Percentiles rank a stretch among this genome's conserved stretches.
Evolutionary conservation across 2,797 vertebrate species (phyloP).

Genomic region (Glyptemys insculpta): DNA sequence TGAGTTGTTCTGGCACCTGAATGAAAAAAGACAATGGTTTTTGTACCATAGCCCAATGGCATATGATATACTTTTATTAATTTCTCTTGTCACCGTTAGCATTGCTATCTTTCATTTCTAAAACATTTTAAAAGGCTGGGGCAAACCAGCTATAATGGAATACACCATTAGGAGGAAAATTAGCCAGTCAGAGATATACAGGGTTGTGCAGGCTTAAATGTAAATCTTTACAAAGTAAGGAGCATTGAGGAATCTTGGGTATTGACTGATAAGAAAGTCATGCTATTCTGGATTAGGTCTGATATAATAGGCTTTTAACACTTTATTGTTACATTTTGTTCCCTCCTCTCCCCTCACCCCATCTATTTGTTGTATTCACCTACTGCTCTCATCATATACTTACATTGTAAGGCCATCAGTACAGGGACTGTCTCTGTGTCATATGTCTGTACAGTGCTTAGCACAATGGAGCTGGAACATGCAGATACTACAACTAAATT

Average conservation of each 20-base stretch:
- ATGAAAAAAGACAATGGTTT: not conserved
- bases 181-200: not conserved
- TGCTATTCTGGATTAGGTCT: not conserved
- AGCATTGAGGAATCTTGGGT: not conserved
- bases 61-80: not conserved
- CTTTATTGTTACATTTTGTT: not conserved
- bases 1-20: not conserved
- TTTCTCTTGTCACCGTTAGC: not conserved
- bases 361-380: not conserved
- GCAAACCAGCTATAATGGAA: not conserved
- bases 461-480: not conserved
- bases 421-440: not conserved
- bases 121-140: not conserved
- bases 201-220: not conserved
- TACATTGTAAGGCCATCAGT: not conserved
- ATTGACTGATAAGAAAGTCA: not conserved
- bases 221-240: accelerated
- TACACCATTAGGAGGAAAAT: not conserved
- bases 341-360: not conserved
- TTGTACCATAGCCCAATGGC: not conserved
- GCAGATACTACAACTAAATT: not conserved
- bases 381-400: not conserved
- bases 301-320: not conserved
- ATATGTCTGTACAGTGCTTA: not conserved
- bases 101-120: not conserved